Evolutionary conservation across 64 coral and sea anemone genomes (phyloP).

Genomic region (Pachyseris speciosa): DNA sequence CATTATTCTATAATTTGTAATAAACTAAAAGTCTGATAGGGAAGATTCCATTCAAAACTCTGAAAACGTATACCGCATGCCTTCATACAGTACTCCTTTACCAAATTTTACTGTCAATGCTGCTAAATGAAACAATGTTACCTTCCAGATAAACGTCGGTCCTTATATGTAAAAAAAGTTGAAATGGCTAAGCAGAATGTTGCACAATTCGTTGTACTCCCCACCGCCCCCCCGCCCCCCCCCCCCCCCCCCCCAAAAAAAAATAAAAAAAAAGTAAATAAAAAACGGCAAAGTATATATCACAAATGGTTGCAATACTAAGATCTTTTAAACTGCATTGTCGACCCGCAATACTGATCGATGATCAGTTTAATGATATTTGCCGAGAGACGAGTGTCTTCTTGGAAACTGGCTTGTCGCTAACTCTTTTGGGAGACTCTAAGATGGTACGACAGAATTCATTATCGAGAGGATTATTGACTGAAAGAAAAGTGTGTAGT

Average conservation of each 20-base stretch:
- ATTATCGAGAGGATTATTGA: slow-evolving; percentile 47
- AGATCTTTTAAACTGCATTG: background rate
- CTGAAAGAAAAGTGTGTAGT: slow-evolving; percentile 7
- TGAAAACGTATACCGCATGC: too few relatives aligned
- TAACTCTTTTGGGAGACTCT: slow-evolving; percentile 16
- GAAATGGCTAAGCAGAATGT: background rate
- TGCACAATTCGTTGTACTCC: too few relatives aligned
- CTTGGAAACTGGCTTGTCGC: background rate
- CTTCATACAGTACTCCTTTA: too few relatives aligned
- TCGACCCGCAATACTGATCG: background rate
- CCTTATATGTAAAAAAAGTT: background rate
- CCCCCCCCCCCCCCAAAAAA: too few relatives aligned
- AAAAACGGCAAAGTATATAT: slow-evolving; percentile 21
- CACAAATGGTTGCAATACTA: too few relatives aligned
- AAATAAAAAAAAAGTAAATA: background rate
- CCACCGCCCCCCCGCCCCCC: too few relatives aligned
- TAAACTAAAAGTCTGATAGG: too few relatives aligned
- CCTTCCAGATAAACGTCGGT: slow-evolving; percentile 55
- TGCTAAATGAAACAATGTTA: slow-evolving; percentile 15
- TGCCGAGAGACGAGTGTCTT: background rate
- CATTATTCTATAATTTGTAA: too few relatives aligned
- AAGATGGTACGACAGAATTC: slow-evolving; percentile 34
- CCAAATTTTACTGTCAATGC: too few relatives aligned
- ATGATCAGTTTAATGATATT: slow-evolving; percentile 6
- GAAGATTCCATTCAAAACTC: too few relatives aligned